Base-by-base conservation (phyloP, 2,888 invertebrate species). In the Pelosia muscerda region DNA sequence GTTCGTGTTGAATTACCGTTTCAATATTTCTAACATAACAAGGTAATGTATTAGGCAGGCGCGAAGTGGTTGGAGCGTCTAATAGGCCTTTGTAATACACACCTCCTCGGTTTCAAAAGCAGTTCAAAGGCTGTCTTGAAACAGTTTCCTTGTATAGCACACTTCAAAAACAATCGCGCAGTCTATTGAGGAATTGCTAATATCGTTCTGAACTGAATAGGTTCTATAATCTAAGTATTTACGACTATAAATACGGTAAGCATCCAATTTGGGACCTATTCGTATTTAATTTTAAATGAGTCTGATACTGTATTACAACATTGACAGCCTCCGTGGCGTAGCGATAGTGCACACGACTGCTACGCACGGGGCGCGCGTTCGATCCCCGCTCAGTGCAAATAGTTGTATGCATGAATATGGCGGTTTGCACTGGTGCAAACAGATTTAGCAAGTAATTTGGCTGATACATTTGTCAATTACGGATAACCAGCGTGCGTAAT, bases 111-210 rank as follows among this genome's bases (percentile, higher is more conserved):
- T 61, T 61, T 60, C 22, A 23, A 13, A 59, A 25, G 9, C 31
- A 22, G 65, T 61, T 66, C 65, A 66, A 66, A 66, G 60, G 60
- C 31, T 54, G 58, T 38, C 13, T 60, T 49, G 38, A 38, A 53
- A 59, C 54, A 23, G 38, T 57, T 55, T n/a, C 59, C 53, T 53
- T 59, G 60, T 60, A 38, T 34, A 49, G 55, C 38, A 55, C 42
- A 60, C 54, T 73, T 58, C 49, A 66, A 38, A 55, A 26, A 64
- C 73, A 65, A n/a, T 65, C 55, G 38, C 13, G 49, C 31, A 26
- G 28, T 62, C 22, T 31, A 64, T 69, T 66, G 55, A 53, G 53
- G 53, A 65, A 23, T 59, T 25, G 25, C 34, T 54, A 58, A 38
- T 64, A 55, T 38, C 15, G 55, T 11, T 34, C 25, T 34, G 23